Evolutionary conservation across 2,113 vertebrate genomes (phyloP).

Genomic region (Siniperca knerii): DNA sequence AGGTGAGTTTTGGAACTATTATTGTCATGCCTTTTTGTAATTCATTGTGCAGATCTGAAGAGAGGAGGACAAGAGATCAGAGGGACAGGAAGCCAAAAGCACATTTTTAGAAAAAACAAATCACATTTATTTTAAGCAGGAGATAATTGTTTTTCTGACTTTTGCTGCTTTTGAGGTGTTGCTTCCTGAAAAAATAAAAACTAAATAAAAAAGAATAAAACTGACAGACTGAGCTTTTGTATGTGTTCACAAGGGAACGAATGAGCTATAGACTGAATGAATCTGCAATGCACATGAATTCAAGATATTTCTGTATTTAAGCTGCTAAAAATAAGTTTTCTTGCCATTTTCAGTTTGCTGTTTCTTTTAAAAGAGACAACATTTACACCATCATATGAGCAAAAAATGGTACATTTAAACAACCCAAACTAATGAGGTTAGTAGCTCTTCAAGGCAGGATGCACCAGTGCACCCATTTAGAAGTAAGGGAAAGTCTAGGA

Average conservation of each 20-base stretch:
- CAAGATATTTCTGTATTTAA: background rate
- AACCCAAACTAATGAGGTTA: background rate
- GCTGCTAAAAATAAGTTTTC: background rate
- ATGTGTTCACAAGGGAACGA: background rate
- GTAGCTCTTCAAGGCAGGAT: background rate
- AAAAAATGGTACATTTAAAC: background rate
- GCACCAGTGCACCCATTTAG: slow-evolving; percentile 13
- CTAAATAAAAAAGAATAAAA: background rate
- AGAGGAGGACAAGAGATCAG: background rate
- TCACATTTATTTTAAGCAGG: background rate
- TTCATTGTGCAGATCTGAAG: background rate
- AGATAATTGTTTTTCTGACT: background rate
- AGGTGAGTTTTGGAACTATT: slow-evolving; percentile 25
- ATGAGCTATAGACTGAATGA: background rate
- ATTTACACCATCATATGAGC: background rate
- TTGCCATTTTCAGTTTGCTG: background rate
- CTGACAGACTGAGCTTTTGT: slow-evolving; percentile 5
- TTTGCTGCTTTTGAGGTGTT: background rate
- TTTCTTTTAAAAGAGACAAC: background rate
- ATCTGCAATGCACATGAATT: background rate
- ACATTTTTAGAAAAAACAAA: slow-evolving; percentile 1
- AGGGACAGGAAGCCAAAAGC: background rate
- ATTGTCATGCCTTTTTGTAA: background rate
- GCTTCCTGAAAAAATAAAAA: too few relatives aligned
- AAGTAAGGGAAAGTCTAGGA: background rate